Conservation (phyloP, 2,113 vertebrate genomes). For the Bubalus kerabau region DNA sequence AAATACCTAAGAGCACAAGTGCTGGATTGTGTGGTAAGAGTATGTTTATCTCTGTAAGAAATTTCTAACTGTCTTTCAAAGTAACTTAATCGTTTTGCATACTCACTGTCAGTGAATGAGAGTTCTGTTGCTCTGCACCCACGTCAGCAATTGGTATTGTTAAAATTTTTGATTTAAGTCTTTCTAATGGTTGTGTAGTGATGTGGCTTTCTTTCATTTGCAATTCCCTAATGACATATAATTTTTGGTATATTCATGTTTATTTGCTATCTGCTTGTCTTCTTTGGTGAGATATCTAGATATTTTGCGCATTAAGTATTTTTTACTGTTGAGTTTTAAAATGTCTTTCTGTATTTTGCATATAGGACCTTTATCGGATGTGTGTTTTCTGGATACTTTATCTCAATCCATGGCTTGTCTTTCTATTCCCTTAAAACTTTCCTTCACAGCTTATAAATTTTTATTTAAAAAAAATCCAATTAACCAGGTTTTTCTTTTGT, state of each 20-base stretch:
- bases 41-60: background rate
- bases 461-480: background rate
- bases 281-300: background rate
- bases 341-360: background rate
- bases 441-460: background rate
- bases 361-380: background rate
- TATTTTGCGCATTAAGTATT: background rate
- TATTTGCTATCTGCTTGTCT: background rate
- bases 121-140: background rate
- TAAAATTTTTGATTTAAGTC: background rate
- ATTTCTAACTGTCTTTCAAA: background rate
- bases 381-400: background rate
- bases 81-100: background rate
- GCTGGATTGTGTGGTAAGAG: background rate
- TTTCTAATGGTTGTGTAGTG: background rate
- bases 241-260: background rate
- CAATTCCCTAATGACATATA: background rate
- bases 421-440: background rate
- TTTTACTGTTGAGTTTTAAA: background rate
- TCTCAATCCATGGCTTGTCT: background rate
- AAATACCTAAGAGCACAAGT: background rate
- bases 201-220: background rate
- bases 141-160: background rate
- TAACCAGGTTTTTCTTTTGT: background rate
- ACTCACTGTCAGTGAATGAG: background rate